These are phyloP conservation scores for Odontothrips loti DNA, from an alignment of 2,888 invertebrate genomes.

Conservation along the genomic window DNA sequence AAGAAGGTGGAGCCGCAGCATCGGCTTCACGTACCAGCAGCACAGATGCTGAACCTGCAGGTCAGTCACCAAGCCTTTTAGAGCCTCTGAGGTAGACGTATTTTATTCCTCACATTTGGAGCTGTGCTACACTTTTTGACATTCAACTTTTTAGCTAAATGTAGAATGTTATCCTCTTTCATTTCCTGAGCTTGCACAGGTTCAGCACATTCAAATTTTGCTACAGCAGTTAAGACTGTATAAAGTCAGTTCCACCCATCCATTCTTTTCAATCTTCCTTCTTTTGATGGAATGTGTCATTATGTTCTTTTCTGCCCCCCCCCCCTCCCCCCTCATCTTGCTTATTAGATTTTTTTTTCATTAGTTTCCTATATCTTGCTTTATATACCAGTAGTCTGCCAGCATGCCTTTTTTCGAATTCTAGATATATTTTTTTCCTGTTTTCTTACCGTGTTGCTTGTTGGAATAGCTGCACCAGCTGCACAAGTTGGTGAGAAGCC, in stretches of 20 bases:
- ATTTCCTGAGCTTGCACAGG: too few species aligned
- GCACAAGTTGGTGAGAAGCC: not conserved
- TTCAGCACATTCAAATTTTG: too few species aligned
- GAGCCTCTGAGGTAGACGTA: not conserved
- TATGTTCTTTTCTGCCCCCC: not conserved
- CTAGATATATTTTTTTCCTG: not conserved
- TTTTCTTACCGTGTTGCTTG: not conserved
- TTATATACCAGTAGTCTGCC: too few species aligned
- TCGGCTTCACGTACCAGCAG: conserved; percentile 32
- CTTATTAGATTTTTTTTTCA: conserved; percentile 5
- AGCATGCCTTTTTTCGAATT: not conserved
- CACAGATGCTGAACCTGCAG: conserved; percentile 36
- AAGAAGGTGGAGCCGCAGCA: conserved; percentile 40
- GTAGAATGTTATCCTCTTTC: too few species aligned
- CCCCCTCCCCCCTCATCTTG: too few species aligned
- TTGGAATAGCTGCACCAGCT: conserved; percentile 15
- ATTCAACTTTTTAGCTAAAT: too few species aligned
- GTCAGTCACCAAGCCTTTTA: conserved; percentile 30
- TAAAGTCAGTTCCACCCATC: too few species aligned
- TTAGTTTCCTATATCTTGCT: not conserved
- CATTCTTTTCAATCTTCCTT: too few species aligned
- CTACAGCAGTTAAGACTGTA: too few species aligned
- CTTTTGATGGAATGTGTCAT: not conserved
- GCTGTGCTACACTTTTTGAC: too few species aligned
- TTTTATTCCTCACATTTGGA: not conserved